Evolutionary conservation across 23 tunicate genomes (phyloP).

Genomic region (Trididemnum clinides): DNA sequence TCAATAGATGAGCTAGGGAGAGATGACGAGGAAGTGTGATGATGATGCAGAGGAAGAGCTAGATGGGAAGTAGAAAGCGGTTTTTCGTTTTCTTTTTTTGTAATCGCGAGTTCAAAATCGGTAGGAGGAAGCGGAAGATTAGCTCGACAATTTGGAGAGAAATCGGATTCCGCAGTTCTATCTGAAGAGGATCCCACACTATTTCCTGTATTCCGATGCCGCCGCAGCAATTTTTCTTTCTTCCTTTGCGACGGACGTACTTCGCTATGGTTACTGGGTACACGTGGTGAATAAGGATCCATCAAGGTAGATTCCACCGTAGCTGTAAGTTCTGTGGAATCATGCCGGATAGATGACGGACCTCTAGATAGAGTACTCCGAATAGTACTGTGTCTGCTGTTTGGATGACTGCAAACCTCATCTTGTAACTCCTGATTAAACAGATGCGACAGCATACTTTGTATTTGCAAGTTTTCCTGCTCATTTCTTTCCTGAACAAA

Average conservation of each 20-base stretch:
- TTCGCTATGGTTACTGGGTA: not conserved
- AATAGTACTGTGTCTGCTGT: constrained; percentile 11
- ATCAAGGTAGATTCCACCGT: not conserved
- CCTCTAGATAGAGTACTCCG: not conserved
- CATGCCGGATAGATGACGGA: not conserved
- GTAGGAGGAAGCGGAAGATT: constrained; percentile 63
- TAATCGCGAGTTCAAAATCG: constrained; percentile 38
- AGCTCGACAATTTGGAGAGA: constrained; percentile 23
- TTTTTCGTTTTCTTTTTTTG: constrained; percentile 47
- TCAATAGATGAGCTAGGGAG: constrained; percentile 16
- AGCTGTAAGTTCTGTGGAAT: not conserved
- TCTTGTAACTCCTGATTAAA: not conserved
- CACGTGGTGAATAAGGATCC: not conserved
- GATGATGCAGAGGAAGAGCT: constrained; percentile 1
- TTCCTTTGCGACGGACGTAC: too few relatives aligned
- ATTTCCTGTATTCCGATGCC: not conserved
- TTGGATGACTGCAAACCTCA: not conserved
- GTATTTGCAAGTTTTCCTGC: constrained; percentile 14
- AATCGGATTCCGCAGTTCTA: constrained; percentile 36
- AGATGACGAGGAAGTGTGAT: constrained; percentile 34
- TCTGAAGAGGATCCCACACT: constrained; percentile 32
- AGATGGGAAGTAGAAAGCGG: not conserved
- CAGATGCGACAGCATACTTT: constrained; percentile 13
- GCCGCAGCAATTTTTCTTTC: too few relatives aligned
- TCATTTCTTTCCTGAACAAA: constrained; percentile 1